These are phyloP conservation scores for Hyalella azteca DNA, from an alignment of 2,888 invertebrate species.

Conservation along the genomic window DNA sequence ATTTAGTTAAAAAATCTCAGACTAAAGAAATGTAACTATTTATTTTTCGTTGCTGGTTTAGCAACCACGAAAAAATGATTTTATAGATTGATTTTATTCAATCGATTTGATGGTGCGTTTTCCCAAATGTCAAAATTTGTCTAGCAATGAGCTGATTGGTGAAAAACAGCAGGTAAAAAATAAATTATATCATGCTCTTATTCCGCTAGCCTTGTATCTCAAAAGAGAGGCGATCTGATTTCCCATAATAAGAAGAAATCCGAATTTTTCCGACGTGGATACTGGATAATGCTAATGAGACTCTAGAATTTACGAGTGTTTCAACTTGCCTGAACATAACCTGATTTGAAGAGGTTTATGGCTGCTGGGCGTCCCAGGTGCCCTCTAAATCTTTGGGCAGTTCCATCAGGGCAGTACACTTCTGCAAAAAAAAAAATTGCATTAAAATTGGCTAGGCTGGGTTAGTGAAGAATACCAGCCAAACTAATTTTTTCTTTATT, in stretches of 20 bases:
- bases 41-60: neutral
- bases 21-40: neutral
- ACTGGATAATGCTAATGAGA: constrained; percentile 9
- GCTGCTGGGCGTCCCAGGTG: neutral
- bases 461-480: neutral
- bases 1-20: too few relatives aligned
- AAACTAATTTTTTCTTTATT: neutral
- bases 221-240: neutral
- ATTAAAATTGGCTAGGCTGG: neutral
- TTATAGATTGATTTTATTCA: neutral
- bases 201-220: neutral
- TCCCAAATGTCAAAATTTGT: neutral
- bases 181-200: neutral
- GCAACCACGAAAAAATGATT: neutral
- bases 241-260: neutral
- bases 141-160: neutral
- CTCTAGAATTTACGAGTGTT: neutral
- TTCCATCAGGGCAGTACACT: too few relatives aligned
- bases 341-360: neutral
- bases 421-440: too few relatives aligned
- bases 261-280: neutral
- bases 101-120: neutral
- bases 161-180: neutral
- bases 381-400: neutral
- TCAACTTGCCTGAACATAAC: neutral